Conservation (phyloP, 2,888 invertebrate species). For the Metallyticus violacea region DNA sequence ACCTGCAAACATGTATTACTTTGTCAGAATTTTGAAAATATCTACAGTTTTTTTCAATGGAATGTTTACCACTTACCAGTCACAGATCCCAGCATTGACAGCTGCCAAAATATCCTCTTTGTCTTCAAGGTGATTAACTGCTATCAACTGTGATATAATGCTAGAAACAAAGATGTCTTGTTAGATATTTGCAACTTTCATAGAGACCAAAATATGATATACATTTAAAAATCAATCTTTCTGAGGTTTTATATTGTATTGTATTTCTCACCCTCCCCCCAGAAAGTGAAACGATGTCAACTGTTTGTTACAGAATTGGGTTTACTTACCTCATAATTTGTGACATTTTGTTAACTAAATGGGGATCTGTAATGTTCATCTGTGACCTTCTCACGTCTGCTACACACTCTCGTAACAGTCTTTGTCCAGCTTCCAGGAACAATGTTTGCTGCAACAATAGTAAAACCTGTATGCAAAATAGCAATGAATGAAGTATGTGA, state of each 20-base stretch:
- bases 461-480: too few relatives aligned
- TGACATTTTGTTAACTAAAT: neutral
- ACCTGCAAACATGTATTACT: neutral
- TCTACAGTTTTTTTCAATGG: neutral
- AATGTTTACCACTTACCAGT: slow-evolving; percentile 57
- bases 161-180: slow-evolving; percentile 44
- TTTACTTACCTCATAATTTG: neutral
- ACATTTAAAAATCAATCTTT: too few relatives aligned
- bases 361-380: neutral
- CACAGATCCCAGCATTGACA: slow-evolving; percentile 68
- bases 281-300: too few relatives aligned
- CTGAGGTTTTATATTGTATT: too few relatives aligned
- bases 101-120: slow-evolving; percentile 68
- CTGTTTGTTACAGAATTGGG: too few relatives aligned
- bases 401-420: neutral
- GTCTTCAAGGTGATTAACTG: slow-evolving; percentile 58
- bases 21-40: neutral
- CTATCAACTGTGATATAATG: slow-evolving; percentile 62
- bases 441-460: neutral
- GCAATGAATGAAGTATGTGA: too few relatives aligned
- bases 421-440: neutral
- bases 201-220: too few relatives aligned
- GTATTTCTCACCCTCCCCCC: too few relatives aligned
- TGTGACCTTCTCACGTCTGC: neutral
- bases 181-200: neutral